Evolutionary conservation across 1,140 invertebrate genomes (phyloP), one percentile per base, ranked within the genome.

Genomic region (Diabrotica virgifera): DNA sequence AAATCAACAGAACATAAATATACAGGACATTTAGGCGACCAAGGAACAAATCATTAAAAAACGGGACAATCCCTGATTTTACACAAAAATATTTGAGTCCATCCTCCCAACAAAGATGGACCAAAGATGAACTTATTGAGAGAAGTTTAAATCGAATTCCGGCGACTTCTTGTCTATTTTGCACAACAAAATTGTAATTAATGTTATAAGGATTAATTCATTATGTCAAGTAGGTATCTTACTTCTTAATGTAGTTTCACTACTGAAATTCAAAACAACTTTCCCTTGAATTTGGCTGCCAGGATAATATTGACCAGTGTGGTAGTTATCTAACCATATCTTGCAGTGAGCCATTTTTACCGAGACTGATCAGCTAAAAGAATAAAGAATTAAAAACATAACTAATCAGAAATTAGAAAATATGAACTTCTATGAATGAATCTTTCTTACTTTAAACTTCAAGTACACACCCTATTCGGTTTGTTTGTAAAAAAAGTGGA

Each of bases 291-390:
- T 68, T 38, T 59, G 24, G 24, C 40, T 36, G 12, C 70, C 70
- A 40, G 66, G 51, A 12, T 62, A 62, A 53, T 71, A 71, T 46
- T 71, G 64, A 5, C 70, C 70, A 36, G 54, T 68, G 40, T 46
- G 40, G 53, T 71, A 71, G 52, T 71, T 68, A 51, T 71, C 70
- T 14, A 71, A 62, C 36, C 62, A 52, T 36, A 71, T 13, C 52
- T 71, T 71, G 50, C 70, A 71, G 46, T 68, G 64, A 38, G 52
- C 24, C 70, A 71, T 71, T 10, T 56, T 64, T 13, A 35, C 12
- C 8, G 2, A 54, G 24, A 54, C 9, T 58, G 9, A 5, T 46
- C 8, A n/a, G 40, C 40, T 46, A 46, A 46, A 46, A 46, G 8
- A 46, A 8, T 10, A 46, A 6, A 5, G 2, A 5, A 24, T 24